phyloP scores from a whole-genome alignment of 2,888 invertebrate genomes.

The Athalia cordata region DNA sequence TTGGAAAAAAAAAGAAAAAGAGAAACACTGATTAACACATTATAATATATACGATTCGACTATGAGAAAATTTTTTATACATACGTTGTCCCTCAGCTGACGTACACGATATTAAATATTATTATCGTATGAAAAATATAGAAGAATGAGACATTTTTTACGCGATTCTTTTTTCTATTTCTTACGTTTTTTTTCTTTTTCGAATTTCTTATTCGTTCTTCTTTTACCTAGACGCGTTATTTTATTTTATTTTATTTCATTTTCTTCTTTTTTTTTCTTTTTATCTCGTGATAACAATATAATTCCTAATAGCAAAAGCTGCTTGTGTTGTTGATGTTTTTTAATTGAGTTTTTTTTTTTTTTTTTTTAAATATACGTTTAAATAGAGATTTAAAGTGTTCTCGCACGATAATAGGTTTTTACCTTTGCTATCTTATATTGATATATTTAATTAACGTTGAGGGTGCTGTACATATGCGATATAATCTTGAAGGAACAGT shows the following conservation, averaged over 20 bases:
- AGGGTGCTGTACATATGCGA: conserved; percentile 44
- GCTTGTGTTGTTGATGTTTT: conserved; percentile 32
- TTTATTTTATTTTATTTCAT: too few species aligned
- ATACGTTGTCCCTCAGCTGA: conserved; percentile 38
- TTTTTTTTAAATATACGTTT: conserved; percentile 22
- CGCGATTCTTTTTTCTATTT: not conserved
- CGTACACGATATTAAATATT: not conserved
- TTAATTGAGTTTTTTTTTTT: too few species aligned
- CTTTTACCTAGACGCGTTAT: too few species aligned
- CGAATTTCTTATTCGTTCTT: not conserved
- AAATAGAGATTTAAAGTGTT: conserved; percentile 38
- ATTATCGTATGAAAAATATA: not conserved
- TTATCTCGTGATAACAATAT: not conserved
- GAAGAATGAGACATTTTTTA: not conserved
- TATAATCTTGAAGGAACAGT: conserved; percentile 42
- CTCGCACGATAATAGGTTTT: conserved; percentile 31
- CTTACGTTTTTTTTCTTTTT: not conserved
- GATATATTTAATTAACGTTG: conserved; percentile 35
- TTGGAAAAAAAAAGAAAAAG: not conserved
- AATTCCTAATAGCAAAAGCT: conserved; percentile 7
- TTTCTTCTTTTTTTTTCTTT: not conserved
- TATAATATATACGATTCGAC: conserved; percentile 2
- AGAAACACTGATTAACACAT: conserved; percentile 18
- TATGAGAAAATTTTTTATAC: not conserved
- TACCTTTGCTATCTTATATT: conserved; percentile 34